Evolutionary conservation across 2,113 vertebrate species (phyloP).

Genomic region (Zosterops pallidus): DNA sequence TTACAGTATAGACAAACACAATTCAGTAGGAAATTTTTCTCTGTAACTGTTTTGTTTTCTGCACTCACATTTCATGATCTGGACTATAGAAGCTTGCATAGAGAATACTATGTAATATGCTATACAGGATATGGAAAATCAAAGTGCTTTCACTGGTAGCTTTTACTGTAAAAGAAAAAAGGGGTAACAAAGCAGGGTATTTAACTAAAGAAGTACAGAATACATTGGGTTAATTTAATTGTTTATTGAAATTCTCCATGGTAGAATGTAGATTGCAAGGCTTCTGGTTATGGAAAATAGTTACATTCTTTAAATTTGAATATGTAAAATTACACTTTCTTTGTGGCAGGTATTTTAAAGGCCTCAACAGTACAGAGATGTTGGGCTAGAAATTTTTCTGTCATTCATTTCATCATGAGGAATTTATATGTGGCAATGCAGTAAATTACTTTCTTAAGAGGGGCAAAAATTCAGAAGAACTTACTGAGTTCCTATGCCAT

Average conservation of each 20-base stretch:
- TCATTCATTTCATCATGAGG: background rate
- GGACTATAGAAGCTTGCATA: background rate
- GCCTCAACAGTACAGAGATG: background rate
- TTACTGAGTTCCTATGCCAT: background rate
- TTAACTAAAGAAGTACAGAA: background rate
- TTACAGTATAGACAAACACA: background rate
- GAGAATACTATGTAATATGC: background rate
- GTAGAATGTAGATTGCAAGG: background rate
- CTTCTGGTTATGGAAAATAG: background rate
- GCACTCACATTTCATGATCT: background rate
- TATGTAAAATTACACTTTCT: background rate
- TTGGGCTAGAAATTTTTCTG: background rate
- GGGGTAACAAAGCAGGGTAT: rapidly evolving
- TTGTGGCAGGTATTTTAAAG: background rate
- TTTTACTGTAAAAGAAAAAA: background rate
- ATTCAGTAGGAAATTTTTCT: background rate
- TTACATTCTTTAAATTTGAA: background rate
- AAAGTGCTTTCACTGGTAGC: background rate
- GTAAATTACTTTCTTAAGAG: background rate
- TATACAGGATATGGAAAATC: background rate
- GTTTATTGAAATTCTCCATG: background rate
- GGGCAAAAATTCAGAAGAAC: background rate
- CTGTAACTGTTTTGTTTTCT: background rate
- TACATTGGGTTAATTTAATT: background rate
- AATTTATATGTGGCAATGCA: background rate